Evolutionary conservation across 1,140 invertebrate genomes (phyloP), one percentile per base, ranked within the genome.

Genomic region (Formica selysi): DNA sequence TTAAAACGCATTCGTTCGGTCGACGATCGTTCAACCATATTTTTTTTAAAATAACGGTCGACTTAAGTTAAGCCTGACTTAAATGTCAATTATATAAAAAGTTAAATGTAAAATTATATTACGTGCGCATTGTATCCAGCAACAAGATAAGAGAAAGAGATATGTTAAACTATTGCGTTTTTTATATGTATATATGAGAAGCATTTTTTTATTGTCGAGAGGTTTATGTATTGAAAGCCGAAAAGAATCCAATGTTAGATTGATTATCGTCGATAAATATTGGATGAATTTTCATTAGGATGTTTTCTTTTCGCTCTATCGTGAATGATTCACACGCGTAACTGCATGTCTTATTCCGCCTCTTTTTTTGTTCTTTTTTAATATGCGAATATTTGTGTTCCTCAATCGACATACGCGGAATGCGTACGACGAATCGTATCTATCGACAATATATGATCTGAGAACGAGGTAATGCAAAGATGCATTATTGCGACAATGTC

Each of bases 31-130:
- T n/a, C n/a, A 79, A 68, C 51, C 13, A 36, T 67, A 67, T 51
- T 57, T 86, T 79, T 74, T 88, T 81, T 57, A 59, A 86, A 81
- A 16, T 78, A 78, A 73, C 26, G 64, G 71, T 70, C 51, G 57
- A 74, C 51, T 74, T 74, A 48, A 62, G 26, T 83, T 74, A 54
- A 83, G 54, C 26, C n/a, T 76, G 32, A 76, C 13, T 61, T 76
- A 41, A 76, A 36, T 19, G 16, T 74, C 70, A 74, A 74, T 74
- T 74, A 59, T 38, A 54, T 59, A 8, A 44, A 11, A 32, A 16
- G n/a, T 54, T 79, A 54, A 57, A 64, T n/a, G 48, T 19, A 32
- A 54, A 70, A 51, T 19, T 51, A 51, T 51, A 51, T 80, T 59
- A 44, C 62, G 74, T 79, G 74, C 74, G 32, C 85, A 85, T 62